A percentile compares a stretch with the other conserved stretches of the same genome.
Evolutionary conservation across 2,888 invertebrate species (phyloP).

Genomic region (Drosophila meridionalis): DNA sequence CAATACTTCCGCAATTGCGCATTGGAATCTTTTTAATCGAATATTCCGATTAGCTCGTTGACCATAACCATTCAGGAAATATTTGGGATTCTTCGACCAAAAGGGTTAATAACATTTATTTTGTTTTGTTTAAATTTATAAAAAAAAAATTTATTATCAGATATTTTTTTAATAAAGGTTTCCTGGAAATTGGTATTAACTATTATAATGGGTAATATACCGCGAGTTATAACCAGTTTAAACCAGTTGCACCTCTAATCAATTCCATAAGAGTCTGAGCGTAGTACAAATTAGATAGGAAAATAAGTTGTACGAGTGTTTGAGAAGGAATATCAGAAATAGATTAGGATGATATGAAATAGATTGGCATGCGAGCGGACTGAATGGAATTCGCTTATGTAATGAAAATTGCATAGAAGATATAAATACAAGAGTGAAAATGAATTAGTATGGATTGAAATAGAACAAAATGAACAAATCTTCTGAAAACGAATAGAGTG

Average conservation of each 20-base stretch:
- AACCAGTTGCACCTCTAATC: slow-evolving; percentile 39
- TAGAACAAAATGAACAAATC: background rate
- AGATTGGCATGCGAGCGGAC: background rate
- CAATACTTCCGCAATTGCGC: slow-evolving; percentile 52
- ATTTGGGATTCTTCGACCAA: background rate
- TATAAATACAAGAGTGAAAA: too few relatives aligned
- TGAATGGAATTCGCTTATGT: background rate
- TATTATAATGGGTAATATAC: slow-evolving; percentile 27
- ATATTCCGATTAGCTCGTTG: slow-evolving; percentile 47
- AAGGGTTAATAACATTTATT: background rate
- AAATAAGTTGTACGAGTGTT: background rate
- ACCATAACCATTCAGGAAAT: slow-evolving; percentile 48
- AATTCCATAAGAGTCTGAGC: background rate
- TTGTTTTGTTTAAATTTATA: background rate
- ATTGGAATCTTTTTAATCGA: slow-evolving; percentile 33
- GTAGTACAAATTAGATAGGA: slow-evolving; percentile 4
- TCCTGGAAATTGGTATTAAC: slow-evolving; percentile 23
- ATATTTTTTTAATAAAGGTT: slow-evolving; percentile 17
- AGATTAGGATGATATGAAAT: slow-evolving; percentile 1
- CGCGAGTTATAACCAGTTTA: slow-evolving; percentile 15
- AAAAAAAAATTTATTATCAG: slow-evolving; percentile 25
- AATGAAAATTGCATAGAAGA: too few relatives aligned
- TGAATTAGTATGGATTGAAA: background rate
- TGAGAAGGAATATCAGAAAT: background rate
- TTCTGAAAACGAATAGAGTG: too few relatives aligned